phyloP scores from a whole-genome alignment of 92 coral and sea anemone genomes.

The Zoanthus sansibaricus region DNA sequence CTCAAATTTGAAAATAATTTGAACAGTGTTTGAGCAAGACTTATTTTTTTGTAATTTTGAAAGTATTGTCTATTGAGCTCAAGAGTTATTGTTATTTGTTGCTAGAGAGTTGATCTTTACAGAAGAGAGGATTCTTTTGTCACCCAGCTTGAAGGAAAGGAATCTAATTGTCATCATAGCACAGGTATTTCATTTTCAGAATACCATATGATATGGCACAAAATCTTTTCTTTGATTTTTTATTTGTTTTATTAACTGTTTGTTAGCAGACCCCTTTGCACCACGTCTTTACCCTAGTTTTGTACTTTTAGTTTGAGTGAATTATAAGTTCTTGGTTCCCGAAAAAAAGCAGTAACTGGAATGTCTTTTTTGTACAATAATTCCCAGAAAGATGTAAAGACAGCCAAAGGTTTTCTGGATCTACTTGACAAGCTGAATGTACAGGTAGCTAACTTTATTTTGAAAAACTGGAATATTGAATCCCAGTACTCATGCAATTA shows the following conservation, averaged over 20 bases:
- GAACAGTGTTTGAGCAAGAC: neutral
- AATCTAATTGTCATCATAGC: conserved; percentile 66
- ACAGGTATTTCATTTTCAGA: conserved; percentile 57
- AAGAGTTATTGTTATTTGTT: neutral
- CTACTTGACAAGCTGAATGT: conserved; percentile 66
- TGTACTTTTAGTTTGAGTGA: too few relatives aligned
- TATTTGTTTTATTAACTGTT: too few relatives aligned
- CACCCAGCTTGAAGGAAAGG: conserved; percentile 76
- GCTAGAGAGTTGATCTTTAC: conserved; percentile 92
- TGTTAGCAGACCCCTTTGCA: too few relatives aligned
- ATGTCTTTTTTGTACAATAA: neutral
- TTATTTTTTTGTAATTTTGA: neutral
- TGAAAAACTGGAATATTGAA: neutral
- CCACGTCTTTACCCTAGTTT: too few relatives aligned
- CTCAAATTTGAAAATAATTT: neutral
- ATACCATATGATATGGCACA: too few relatives aligned
- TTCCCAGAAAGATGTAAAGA: conserved; percentile 29
- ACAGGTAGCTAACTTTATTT: neutral
- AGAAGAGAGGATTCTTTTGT: conserved; percentile 83
- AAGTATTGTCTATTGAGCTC: neutral
- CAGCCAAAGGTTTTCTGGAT: conserved; percentile 35
- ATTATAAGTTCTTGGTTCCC: too few relatives aligned
- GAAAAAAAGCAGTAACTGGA: too few relatives aligned
- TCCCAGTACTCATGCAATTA: neutral
- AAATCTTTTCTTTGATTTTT: too few relatives aligned